Evolutionary conservation across 2,797 vertebrate species (phyloP).

Genomic region (Cyprinella venusta): DNA sequence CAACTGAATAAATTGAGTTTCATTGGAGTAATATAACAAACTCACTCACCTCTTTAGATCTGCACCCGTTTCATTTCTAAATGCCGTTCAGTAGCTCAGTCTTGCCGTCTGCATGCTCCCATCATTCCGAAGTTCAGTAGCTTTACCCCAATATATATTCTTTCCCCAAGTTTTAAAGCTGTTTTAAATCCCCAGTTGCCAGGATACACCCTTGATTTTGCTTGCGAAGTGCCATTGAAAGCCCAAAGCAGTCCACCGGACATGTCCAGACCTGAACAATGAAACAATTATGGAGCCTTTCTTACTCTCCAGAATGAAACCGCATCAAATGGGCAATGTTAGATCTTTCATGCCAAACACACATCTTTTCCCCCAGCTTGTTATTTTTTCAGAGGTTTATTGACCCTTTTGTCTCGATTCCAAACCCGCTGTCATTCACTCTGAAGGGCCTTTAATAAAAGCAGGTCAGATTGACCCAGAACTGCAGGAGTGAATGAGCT

Average conservation of each 20-base stretch:
- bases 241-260: conserved; percentile 61
- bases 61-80: neutral
- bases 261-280: conserved; percentile 56
- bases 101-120: conserved; percentile 22
- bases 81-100: conserved; percentile 11
- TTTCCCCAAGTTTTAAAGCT: conserved; percentile 83
- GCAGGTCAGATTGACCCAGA: conserved; percentile 78
- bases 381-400: conserved; percentile 55
- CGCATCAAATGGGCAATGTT: conserved; percentile 42
- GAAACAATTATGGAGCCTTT: conserved; percentile 33
- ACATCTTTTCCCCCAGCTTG: conserved; percentile 28
- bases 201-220: conserved; percentile 82
- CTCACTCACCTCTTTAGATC: conserved; percentile 26
- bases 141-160: conserved; percentile 77
- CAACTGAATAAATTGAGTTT: neutral
- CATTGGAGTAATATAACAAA: neutral
- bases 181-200: conserved; percentile 91
- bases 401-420: conserved; percentile 64
- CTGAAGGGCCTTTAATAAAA: conserved; percentile 69
- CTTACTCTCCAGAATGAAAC: neutral
- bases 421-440: conserved; percentile 65
- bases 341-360: conserved; percentile 54
- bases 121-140: conserved; percentile 60
- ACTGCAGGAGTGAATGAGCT: conserved; percentile 51
- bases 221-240: conserved; percentile 75